Base-by-base conservation (phyloP, 2,113 vertebrate genomes). In the Nannospalax galili region DNA sequence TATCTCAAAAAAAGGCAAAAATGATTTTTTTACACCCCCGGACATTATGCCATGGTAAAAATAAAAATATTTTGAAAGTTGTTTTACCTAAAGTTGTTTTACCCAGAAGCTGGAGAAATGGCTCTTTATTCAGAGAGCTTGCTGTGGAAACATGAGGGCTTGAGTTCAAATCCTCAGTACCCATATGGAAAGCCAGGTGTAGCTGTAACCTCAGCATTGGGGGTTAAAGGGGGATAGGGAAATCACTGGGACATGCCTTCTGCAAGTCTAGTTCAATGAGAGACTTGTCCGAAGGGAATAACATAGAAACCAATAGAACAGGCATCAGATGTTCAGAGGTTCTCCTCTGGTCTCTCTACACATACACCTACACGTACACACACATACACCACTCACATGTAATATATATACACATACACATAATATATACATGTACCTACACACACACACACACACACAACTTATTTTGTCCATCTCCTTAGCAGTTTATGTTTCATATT, bases 61-160 rank as follows among this genome's bases (percentile, higher is more conserved):
- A 52, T 52, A 86, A 90, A 92, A 92, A 35, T 26, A 90, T 48
- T 90, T 86, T 79, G 3, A 37, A 81, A 84, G 62, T n/a, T n/a
- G n/a, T n/a, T n/a, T n/a, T n/a, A n/a, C n/a, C n/a, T n/a, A n/a
- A n/a, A n/a, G n/a, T 64, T 20, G 37, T 82, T 89, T 92, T 28
- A 30, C 14, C 37, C 24, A 28, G 1, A 2, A 4, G 48, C 19
- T 22, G 35, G 32, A 7, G 48, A 1, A 10, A 79, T n/a, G 48
- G 48, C 77, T 79, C 32, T 19, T 56, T 2, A 26, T 32, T 70
- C 30, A 67, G 8, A 60, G 15, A 67, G 28, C 28, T 72, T 72
- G 17, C 70, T 37, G 70, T 37, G 7, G 7, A 9, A 37, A 30
- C n/a, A 37, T 72, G 7, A 72, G 70, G n/a, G 20, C 14, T 72